Evolutionary conservation across 2,113 vertebrate species (phyloP), one percentile per base, ranked within the genome.

Genomic region (Anguilla japonica): DNA sequence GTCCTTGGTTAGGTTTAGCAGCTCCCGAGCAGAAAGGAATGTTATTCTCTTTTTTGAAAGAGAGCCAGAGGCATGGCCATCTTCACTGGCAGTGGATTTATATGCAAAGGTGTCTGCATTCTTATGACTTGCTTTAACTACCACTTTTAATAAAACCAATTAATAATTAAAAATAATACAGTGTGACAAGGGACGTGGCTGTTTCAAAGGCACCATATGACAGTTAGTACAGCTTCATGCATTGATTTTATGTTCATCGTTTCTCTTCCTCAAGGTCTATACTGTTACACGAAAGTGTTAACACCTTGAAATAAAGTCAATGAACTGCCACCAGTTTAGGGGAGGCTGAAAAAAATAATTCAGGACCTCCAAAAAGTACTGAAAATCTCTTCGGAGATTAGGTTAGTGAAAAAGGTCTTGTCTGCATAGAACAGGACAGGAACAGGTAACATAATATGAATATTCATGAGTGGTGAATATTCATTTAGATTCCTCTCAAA

Each of bases 81-180:
- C 63, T 53, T 71, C 67, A 46, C 71, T 79, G 43, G 29, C 75
- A 6, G 16, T 79, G 67, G 84, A 85, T 85, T 85, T 79, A 79
- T 39, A 26, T 75, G 46, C 46, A 79, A 56, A 85, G 71, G 18
- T 43, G 43, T 13, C 43, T 22, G 71, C 43, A 79, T 71, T 34
- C 75, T 40, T 53, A 78, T 79, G 11, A 79, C n/a, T 34, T 5
- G 75, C 41, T 79, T 43, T 50, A 71, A 75, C 71, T 34, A 34
- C n/a, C 29, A 11, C n/a, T 26, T 75, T n/a, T 34, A 75, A 67
- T 67, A 67, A 53, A 53, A 14, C 8, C 8, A 53, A 53, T 53
- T 11, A 9, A 53, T 67, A 20, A 22, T 26, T 67, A 6, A 26
- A 67, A 22, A 67, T 20, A 67, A 67, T 20, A 67, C 22, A 20